Conservation (phyloP, 92 coral and sea anemone species). For the Pocillopora grandis region DNA sequence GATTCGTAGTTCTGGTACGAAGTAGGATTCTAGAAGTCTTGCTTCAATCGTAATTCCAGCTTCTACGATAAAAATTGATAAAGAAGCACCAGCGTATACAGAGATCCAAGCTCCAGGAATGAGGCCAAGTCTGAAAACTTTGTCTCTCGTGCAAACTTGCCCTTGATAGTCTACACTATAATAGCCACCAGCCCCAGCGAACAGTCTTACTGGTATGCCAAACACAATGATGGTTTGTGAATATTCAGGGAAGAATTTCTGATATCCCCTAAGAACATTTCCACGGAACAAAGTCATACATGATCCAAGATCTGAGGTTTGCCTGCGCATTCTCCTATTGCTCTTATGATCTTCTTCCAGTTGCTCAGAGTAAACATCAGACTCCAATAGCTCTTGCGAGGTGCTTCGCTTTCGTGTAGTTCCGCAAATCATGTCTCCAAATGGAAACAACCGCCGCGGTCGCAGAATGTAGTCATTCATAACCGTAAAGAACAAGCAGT, state of each 20-base stretch:
- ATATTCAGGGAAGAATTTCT: constrained; percentile 73
- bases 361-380: constrained; percentile 83
- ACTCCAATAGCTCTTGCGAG: constrained; percentile 69
- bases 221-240: constrained; percentile 66
- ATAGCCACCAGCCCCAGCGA: constrained; percentile 88
- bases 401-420: constrained; percentile 72
- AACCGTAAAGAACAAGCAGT: constrained; percentile 76
- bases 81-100: constrained; percentile 86
- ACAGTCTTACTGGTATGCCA: constrained; percentile 79
- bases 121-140: constrained; percentile 51
- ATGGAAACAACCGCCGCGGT: constrained; percentile 79
- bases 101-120: constrained; percentile 77
- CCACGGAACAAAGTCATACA: constrained; percentile 64
- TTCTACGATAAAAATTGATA: constrained; percentile 66
- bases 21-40: constrained; percentile 74
- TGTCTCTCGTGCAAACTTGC: constrained; percentile 78
- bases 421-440: constrained; percentile 81
- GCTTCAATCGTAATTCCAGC: constrained; percentile 93
- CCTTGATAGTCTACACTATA: constrained; percentile 79
- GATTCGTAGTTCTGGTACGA: constrained; percentile 85
- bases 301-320: constrained; percentile 55
- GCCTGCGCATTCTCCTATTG: constrained; percentile 55
- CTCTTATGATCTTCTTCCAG: constrained; percentile 76
- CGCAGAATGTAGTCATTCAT: constrained; percentile 62
- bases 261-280: constrained; percentile 48